Conservation (phyloP, 1,140 invertebrate genomes). For the Cyrtorhinus lividipennis region DNA sequence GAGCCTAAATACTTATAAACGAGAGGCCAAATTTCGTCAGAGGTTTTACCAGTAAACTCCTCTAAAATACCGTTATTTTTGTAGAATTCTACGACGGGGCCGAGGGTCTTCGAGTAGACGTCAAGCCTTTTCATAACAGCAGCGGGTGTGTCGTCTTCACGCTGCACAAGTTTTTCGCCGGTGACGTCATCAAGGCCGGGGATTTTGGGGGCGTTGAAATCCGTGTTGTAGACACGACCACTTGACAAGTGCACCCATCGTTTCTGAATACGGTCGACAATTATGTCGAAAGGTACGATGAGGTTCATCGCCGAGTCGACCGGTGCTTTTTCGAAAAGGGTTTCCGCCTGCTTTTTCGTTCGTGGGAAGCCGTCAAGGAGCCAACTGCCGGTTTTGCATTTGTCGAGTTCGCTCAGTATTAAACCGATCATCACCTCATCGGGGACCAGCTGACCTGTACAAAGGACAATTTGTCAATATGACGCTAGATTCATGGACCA, state of each 20-base stretch:
- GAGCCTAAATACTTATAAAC: constrained; percentile 30
- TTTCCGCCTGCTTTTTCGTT: constrained; percentile 68
- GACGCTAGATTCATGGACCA: too few species aligned
- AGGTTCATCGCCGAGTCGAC: constrained; percentile 76
- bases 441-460: constrained; percentile 66
- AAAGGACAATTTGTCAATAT: too few species aligned
- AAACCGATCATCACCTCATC: constrained; percentile 75
- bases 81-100: constrained; percentile 76
- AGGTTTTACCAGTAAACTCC: constrained; percentile 68
- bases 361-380: constrained; percentile 89
- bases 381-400: constrained; percentile 50
- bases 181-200: constrained; percentile 75
- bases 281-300: constrained; percentile 77
- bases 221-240: constrained; percentile 84
- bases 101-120: constrained; percentile 58
- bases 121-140: constrained; percentile 64
- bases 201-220: constrained; percentile 86
- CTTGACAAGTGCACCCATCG: constrained; percentile 80
- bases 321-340: constrained; percentile 42
- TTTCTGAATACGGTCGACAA: constrained; percentile 63
- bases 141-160: constrained; percentile 82
- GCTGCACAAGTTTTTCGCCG: constrained; percentile 69
- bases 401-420: constrained; percentile 60
- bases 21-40: constrained; percentile 77
- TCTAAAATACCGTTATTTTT: constrained; percentile 52